Base-by-base conservation (phyloP, 2,113 vertebrate species). In the Corythoichthys haematopterus region DNA sequence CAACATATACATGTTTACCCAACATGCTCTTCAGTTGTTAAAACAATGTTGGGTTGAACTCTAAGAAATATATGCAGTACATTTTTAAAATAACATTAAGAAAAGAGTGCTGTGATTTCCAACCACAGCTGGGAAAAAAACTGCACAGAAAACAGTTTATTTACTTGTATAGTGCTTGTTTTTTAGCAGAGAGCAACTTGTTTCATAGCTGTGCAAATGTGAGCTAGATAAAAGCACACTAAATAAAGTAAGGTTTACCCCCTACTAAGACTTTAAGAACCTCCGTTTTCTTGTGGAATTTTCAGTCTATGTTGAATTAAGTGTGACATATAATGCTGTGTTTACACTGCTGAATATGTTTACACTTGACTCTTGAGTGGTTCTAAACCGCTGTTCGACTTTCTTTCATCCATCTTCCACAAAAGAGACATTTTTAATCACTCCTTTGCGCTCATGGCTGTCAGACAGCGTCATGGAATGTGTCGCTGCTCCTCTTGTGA, bases 391-490 rank as follows among this genome's bases (percentile, higher is more conserved):
- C 36, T 47, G 69, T 64, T 46, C 59, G 33, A 71, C 35, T 52
- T 76, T 51, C 15, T 64, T 70, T 71, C 66, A 71, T 57, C 60
- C 64, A 48, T 63, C 60, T 46, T 47, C 62, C 52, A 35, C 61
- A 46, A 66, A 61, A 68, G 61, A 61, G 77, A 64, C 71, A 46
- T 20, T 43, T 79, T 75, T 66, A 71, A 78, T 70, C 58, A 0
- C 43, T 50, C 57, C 51, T 56, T 64, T 35, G 1, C 58, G 35
- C 68, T 74, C 51, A 47, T 51, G 68, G 37, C 70, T 67, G 68
- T 68, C 66, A 67, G 72, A 55, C 76, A 74, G 69, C 38, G 55
- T 85, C 70, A 58, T 73, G 81, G 80, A 81, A 88, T 77, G 69
- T 77, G 74, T 70, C 69, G 65, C 40, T 58, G 68, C 74, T 70